Percentiles rank a stretch among this genome's conserved stretches.
Conservation (phyloP, 2,113 vertebrate species). For the Phoenicopterus ruber region DNA sequence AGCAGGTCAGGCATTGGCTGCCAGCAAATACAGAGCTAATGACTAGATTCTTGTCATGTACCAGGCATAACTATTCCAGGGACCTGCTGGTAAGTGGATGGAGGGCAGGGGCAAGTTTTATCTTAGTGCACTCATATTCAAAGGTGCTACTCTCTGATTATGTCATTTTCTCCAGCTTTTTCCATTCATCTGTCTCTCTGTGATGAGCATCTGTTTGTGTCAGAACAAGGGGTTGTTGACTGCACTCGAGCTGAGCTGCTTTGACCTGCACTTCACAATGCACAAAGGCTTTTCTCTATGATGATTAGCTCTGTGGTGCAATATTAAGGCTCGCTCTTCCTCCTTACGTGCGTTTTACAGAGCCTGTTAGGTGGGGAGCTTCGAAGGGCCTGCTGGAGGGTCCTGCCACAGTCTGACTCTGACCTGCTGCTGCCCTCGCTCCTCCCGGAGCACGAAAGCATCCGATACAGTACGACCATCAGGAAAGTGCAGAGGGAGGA, state of each 20-base stretch:
- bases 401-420: not conserved
- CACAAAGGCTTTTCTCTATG: not conserved
- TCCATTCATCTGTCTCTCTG: not conserved
- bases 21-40: not conserved
- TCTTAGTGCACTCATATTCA: constrained; percentile 2
- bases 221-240: constrained; percentile 38
- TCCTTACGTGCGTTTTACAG: not conserved
- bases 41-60: constrained; percentile 21
- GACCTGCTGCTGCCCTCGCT: not conserved
- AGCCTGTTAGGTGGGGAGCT: not conserved
- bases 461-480: not conserved
- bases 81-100: not conserved
- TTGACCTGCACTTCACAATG: constrained; percentile 11
- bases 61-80: not conserved
- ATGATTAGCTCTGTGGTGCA: constrained; percentile 4
- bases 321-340: not conserved
- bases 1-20: not conserved
- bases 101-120: constrained; percentile 21
- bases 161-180: constrained; percentile 5
- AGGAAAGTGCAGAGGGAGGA: not conserved
- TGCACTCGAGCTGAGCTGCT: constrained; percentile 18
- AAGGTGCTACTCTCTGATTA: constrained; percentile 21
- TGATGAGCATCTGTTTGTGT: constrained; percentile 43
- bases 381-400: not conserved
- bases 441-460: not conserved